Evolutionary conservation across 1,140 invertebrate species (phyloP).

Genomic region (Gonatopus flavifemur): DNA sequence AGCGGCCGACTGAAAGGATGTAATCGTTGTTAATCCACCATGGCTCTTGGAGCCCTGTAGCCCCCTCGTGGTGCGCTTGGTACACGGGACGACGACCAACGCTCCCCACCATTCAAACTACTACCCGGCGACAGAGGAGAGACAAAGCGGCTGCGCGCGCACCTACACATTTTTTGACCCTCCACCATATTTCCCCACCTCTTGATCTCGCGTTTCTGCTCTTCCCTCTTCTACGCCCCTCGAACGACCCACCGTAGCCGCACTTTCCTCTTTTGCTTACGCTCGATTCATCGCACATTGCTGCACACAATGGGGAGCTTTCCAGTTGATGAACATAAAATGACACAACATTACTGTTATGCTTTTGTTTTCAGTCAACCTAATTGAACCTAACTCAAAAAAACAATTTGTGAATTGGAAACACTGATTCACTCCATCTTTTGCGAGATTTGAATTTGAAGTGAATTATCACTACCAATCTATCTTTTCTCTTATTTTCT

Average conservation of each 20-base stretch:
- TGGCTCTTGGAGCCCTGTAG: constrained; percentile 50
- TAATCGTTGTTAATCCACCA: constrained; percentile 52
- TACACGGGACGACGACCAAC: no score
- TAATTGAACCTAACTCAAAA: no score
- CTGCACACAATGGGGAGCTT: background rate
- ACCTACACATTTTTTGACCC: constrained; percentile 48
- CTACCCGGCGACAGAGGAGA: constrained; percentile 28
- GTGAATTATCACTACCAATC: no score
- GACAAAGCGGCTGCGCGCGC: constrained; percentile 58
- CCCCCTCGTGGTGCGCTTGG: constrained; percentile 44
- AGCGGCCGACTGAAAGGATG: constrained; percentile 60
- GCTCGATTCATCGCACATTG: constrained; percentile 25
- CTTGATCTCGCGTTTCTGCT: constrained; percentile 1
- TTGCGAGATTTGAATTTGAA: no score
- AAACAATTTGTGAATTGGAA: no score
- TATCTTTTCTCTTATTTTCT: no score
- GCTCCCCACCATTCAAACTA: constrained; percentile 28
- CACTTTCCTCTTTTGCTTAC: constrained; percentile 21
- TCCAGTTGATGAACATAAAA: no score
- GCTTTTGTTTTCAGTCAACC: no score
- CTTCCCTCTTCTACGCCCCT: constrained; percentile 11
- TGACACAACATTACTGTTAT: no score
- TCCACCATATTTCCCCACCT: constrained; percentile 18
- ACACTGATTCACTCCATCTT: no score
- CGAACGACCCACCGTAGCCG: constrained; percentile 1